phyloP scores from a whole-genome alignment of 1,140 invertebrate species.

The Brachionus calyciflorus region DNA sequence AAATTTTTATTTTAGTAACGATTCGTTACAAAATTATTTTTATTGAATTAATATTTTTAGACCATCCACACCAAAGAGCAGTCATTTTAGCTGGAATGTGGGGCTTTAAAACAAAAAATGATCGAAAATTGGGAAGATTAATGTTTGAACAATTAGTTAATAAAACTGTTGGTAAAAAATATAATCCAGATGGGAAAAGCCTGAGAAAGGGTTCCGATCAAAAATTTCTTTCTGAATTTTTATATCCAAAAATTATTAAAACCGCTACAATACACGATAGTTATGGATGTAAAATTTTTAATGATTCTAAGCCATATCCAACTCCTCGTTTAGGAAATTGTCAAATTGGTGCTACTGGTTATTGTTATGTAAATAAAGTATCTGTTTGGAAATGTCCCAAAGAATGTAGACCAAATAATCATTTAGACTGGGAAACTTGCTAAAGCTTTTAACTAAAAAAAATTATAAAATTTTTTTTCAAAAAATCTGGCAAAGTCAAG shows the following conservation, averaged over 20 bases:
- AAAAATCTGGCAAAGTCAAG: too few species aligned
- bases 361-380: not conserved
- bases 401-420: not conserved
- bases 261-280: too few species aligned
- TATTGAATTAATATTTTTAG: too few species aligned
- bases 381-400: not conserved
- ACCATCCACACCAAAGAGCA: constrained; percentile 13
- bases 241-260: not conserved
- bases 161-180: not conserved
- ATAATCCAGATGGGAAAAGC: not conserved
- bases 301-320: too few species aligned
- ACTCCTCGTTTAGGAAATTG: not conserved
- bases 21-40: too few species aligned
- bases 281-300: too few species aligned
- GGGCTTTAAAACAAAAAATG: constrained; percentile 10
- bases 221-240: constrained; percentile 23
- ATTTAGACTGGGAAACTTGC: constrained; percentile 5
- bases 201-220: constrained; percentile 21
- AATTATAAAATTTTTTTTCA: too few species aligned
- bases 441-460: too few species aligned
- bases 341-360: constrained; percentile 1
- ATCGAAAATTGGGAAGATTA: not conserved
- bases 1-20: too few species aligned
- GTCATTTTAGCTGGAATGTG: constrained; percentile 29
- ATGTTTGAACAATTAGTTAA: not conserved